phyloP scores from a whole-genome alignment of 92 coral and sea anemone genomes.

The Heliopora coerulea region DNA sequence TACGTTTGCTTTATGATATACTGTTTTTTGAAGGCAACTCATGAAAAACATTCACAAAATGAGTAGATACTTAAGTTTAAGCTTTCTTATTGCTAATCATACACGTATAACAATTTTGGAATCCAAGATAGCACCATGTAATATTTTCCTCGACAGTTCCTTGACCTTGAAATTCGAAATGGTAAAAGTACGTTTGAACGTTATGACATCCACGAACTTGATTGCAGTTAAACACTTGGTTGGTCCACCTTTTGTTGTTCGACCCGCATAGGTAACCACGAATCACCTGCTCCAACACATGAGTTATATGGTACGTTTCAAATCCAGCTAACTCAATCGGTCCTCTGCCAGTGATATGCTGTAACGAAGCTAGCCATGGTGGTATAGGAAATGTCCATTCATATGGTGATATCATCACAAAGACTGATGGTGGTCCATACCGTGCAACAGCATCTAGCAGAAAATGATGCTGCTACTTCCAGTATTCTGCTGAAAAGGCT shows the following conservation, averaged over 20 bases:
- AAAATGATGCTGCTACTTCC: slow-evolving; percentile 23
- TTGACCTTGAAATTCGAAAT: slow-evolving; percentile 42
- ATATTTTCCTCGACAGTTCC: too few relatives aligned
- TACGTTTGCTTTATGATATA: too few relatives aligned
- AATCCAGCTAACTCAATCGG: background rate
- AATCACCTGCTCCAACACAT: too few relatives aligned
- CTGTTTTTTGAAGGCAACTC: too few relatives aligned
- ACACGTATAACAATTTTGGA: too few relatives aligned
- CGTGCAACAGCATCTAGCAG: slow-evolving; percentile 2
- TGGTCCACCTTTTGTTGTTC: background rate
- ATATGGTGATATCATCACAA: slow-evolving; percentile 10
- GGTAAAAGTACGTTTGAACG: slow-evolving; percentile 23
- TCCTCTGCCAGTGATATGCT: background rate
- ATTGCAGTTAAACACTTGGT: background rate
- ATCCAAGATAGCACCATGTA: too few relatives aligned
- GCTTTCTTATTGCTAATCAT: too few relatives aligned
- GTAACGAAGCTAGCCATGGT: background rate
- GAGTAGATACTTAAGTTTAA: too few relatives aligned
- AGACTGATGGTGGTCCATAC: slow-evolving; percentile 9
- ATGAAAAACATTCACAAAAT: too few relatives aligned
- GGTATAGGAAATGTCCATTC: slow-evolving; percentile 31
- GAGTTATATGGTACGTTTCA: background rate
- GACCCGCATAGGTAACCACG: background rate
- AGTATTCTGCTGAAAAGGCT: slow-evolving; percentile 1
- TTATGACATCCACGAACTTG: background rate